Conservation (phyloP, 2,797 vertebrate genomes). For the Lacerta agilis region DNA sequence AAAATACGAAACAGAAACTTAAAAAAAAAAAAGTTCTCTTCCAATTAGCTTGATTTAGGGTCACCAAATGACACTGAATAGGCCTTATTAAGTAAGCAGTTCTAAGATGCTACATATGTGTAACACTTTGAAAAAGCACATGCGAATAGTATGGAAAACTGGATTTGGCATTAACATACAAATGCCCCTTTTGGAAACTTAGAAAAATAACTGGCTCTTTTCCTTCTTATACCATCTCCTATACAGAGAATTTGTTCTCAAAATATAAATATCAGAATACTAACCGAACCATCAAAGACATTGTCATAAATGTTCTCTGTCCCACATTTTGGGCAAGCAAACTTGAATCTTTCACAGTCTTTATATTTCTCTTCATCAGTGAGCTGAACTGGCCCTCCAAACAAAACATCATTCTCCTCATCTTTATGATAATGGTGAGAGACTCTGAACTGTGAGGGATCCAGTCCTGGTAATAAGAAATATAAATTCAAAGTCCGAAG, state of each 20-base stretch:
- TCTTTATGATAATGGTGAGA: conserved; percentile 91
- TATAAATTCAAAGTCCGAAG: conserved; percentile 69
- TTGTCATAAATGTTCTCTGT: conserved; percentile 92
- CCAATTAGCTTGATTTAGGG: conserved; percentile 77
- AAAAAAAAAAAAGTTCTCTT: conserved; percentile 65
- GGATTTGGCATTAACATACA: conserved; percentile 23
- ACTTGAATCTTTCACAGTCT: conserved; percentile 92
- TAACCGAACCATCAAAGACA: conserved; percentile 92
- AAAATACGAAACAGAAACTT: conserved; percentile 72
- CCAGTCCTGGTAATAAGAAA: conserved; percentile 86
- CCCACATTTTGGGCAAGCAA: conserved; percentile 88
- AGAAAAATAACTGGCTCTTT: conserved; percentile 37
- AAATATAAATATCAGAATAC: conserved; percentile 72
- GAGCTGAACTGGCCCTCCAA: conserved; percentile 91
- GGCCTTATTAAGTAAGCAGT: conserved; percentile 62
- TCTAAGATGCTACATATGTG: conserved; percentile 63
- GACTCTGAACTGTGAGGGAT: conserved; percentile 91
- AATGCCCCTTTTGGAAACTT: conserved; percentile 39
- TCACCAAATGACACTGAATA: conserved; percentile 59
- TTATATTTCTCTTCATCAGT: conserved; percentile 95
- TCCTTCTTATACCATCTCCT: background rate
- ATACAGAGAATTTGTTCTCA: conserved; percentile 4
- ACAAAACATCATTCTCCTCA: conserved; percentile 87
- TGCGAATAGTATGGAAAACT: conserved; percentile 54
- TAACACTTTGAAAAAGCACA: conserved; percentile 69